Evolutionary conservation across 2,888 invertebrate genomes (phyloP), one percentile per base, ranked within the genome.

Genomic region (Linnaemya tessellans): DNA sequence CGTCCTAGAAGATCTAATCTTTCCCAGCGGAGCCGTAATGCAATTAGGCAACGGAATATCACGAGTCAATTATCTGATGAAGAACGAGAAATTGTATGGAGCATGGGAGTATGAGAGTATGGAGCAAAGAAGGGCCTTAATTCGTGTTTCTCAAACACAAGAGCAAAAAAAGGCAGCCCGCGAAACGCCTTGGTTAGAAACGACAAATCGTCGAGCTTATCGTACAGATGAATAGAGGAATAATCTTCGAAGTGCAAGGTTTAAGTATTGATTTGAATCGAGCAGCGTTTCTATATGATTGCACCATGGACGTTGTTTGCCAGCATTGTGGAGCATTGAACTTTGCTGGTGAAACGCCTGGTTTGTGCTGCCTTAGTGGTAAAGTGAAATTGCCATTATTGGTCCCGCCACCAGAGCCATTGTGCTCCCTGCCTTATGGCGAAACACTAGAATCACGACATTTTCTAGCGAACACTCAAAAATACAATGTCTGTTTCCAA

Each of bases 251-350:
- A 41, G 56, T 30, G 20, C 10, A 81, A 77, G 78, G 30, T 68
- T 80, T 64, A 80, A 81, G 71, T 84, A 60, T 68, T 84, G 80
- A 79, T 79, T 86, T 86, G 75, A 70, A 83, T 80, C 82, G 84
- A 85, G 77, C 56, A 80, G 84, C 80, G 60, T 73, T 84, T 84
- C 85, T 18, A 51, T 85, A 85, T 49, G 80, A 84, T 80, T 84
- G 82, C 78, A 78, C 38, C 70, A 79, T 60, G 64, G 80, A 22
- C 20, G 62, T 64, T 41, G 41, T 64, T 18, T 64, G 62, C 41
- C 9, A 41, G 22, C 10, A 64, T 64, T 64, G 41, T 20, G 22
- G 41, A 15, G 62, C 62, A 64, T 64, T 43, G 20, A 64, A 35
- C 2, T 38, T 62, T 30, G 0, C 30, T 30, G 5, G 56, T 5